Evolutionary conservation across 1,140 invertebrate genomes (phyloP), one percentile per base, ranked within the genome.

Genomic region (Sitophilus oryzae): DNA sequence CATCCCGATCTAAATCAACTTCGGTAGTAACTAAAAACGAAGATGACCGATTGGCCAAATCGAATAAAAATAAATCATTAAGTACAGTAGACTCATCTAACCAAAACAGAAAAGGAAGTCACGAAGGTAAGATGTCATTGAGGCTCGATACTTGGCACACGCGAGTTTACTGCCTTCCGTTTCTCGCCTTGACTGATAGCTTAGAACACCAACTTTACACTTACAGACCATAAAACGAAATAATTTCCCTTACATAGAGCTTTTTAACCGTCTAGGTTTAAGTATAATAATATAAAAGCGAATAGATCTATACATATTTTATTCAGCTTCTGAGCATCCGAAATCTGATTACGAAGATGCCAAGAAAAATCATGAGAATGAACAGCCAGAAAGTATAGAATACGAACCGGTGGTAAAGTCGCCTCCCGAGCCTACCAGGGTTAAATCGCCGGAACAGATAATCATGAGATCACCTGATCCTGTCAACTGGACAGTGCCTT

Each of bases 401-500:
- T 71, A 81, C 62, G 83, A 85, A 56, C 83, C 82, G 16, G 81
- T 92, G 45, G 87, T 92, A 37, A 92, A 93, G 71, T 91, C 89
- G 15, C 90, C 89, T 3, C 89, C 90, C 16, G 90, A 93, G 65
- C 90, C 91, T 25, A 95, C 91, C 15, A 76, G 90, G 59, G 90
- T 94, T 47, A 93, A 93, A 75, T 93, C 90, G 1, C 91, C 91
- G 4, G 91, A 94, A 73, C 89, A 93, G 70, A 87, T 91, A 74
- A 83, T 91, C 64, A 88, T 93, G 82, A 82, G 89, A 43, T 91
- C 89, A 8, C 90, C 90, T 4, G 89, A 92, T 73, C 89, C 89
- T 45, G 91, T 93, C 64, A 93, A 93, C 72, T 95, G 91, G 91
- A 93, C 89, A 16, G 91, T 95, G 50, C 90, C 91, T 41, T 77